Evolutionary conservation across 2,113 vertebrate species (phyloP).

Genomic region (Micronycteris hirsuta): DNA sequence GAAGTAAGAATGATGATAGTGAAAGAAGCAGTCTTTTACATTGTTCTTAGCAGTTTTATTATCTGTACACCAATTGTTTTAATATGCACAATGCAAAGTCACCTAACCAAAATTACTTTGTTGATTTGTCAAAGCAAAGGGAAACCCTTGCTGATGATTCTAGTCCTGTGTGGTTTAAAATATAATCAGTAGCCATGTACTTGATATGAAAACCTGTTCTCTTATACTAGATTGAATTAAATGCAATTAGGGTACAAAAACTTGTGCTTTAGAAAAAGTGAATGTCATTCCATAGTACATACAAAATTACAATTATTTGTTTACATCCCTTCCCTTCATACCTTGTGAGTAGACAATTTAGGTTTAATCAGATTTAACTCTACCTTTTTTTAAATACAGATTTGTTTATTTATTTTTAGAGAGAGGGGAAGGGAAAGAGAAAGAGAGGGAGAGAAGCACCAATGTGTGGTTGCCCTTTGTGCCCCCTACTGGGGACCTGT

Average conservation of each 20-base stretch:
- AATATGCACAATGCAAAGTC: neutral
- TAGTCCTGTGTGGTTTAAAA: neutral
- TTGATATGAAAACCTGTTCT: neutral
- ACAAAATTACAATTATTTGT: neutral
- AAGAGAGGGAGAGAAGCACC: too few relatives aligned
- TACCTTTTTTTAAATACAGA: neutral
- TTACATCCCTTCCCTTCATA: neutral
- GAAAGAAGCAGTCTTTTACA: neutral
- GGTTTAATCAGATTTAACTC: neutral
- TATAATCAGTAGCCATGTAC: neutral
- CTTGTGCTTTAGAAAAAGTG: slow-evolving; percentile 22
- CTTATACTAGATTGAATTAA: slow-evolving; percentile 7
- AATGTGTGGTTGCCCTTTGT: too few relatives aligned
- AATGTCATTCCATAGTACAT: neutral
- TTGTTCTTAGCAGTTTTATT: neutral
- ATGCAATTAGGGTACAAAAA: neutral
- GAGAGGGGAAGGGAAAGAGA: too few relatives aligned
- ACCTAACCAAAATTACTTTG: slow-evolving; percentile 30
- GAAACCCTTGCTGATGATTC: neutral
- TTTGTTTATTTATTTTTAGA: too few relatives aligned
- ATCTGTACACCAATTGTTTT: neutral
- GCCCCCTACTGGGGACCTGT: too few relatives aligned
- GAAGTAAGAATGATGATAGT: neutral
- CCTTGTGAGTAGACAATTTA: neutral
- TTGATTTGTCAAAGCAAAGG: slow-evolving; percentile 4